phyloP scores from a whole-genome alignment of 2,888 invertebrate species.

The Malthinus flaveolus region DNA sequence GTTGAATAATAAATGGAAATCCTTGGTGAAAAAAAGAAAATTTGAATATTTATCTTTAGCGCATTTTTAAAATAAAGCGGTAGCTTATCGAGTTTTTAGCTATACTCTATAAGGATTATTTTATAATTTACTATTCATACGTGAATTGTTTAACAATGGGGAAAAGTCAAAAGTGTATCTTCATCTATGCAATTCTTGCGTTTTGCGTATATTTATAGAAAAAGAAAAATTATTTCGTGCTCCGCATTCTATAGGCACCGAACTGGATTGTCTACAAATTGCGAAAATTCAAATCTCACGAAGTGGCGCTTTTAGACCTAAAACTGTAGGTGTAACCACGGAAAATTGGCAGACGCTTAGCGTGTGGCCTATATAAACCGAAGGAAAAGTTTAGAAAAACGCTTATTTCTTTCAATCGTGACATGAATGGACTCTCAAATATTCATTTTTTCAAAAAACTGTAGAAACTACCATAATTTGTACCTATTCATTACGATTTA shows the following conservation, averaged over 20 bases:
- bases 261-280: no score
- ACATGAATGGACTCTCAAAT: no score
- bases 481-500: no score
- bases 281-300: no score
- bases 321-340: no score
- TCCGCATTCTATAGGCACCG: constrained; percentile 36
- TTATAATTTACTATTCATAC: background rate
- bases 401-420: no score
- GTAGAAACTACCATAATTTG: no score
- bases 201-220: constrained; percentile 10
- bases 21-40: constrained; percentile 25
- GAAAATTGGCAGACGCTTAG: no score
- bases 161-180: constrained; percentile 46
- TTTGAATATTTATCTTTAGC: constrained; percentile 28
- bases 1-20: constrained; percentile 16
- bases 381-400: no score
- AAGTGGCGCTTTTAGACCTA: no score
- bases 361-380: no score
- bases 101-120: background rate
- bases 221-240: constrained; percentile 42
- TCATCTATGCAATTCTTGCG: constrained; percentile 45
- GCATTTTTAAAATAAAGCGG: background rate
- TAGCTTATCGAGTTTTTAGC: background rate
- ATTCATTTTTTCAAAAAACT: no score
- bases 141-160: constrained; percentile 22